phyloP scores from a whole-genome alignment of 2,113 vertebrate species.

The Strix aluco region DNA sequence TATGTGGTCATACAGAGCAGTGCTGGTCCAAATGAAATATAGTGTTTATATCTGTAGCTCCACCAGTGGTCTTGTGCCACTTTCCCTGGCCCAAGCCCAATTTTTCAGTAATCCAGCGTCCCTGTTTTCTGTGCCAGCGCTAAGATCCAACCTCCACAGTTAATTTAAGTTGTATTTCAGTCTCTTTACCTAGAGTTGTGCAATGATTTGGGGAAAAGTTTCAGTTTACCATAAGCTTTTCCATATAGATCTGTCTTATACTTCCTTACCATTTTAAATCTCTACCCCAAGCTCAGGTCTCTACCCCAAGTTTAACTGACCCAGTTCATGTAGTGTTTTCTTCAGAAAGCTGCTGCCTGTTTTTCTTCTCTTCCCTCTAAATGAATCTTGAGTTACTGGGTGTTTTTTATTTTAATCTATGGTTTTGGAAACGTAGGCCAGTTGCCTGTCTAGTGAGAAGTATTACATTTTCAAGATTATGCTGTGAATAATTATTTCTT shows the following conservation, averaged over 20 bases:
- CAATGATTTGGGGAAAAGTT: background rate
- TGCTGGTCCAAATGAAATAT: background rate
- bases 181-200: background rate
- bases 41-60: background rate
- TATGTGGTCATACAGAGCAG: background rate
- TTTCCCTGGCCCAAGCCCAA: background rate
- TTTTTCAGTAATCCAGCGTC: background rate
- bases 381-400: background rate
- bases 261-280: background rate
- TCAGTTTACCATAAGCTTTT: background rate
- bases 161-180: background rate
- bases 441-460: background rate
- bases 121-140: accelerated
- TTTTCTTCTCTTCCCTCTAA: background rate
- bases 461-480: conserved; percentile 4
- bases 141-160: background rate
- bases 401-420: background rate
- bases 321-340: background rate
- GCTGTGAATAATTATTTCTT: background rate
- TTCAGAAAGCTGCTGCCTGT: background rate
- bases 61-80: background rate
- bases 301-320: background rate
- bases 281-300: background rate
- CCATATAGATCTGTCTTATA: background rate
- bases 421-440: background rate